Base-by-base conservation (phyloP, 2,797 vertebrate species). In the Mareca penelope region DNA sequence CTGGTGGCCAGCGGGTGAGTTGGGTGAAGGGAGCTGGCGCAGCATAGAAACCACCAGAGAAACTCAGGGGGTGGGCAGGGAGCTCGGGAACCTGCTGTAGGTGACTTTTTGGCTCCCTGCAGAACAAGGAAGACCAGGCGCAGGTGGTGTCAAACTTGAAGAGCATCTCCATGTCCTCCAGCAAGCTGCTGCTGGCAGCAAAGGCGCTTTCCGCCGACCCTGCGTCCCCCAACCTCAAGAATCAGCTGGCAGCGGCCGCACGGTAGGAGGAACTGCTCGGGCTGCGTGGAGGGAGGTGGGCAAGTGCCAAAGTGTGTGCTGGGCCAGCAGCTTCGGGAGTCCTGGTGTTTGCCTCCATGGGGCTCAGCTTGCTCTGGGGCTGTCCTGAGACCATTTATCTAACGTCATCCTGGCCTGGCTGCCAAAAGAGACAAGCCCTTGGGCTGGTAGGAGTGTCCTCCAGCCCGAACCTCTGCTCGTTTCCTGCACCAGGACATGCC, bases 141-240 rank as follows among this genome's bases (percentile, higher is more conserved):
- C 99, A 99, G 97, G 99, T 99, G 70, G 99, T 99, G 72, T 99
- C 98, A 15, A 99, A 99, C 97, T 97, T 99, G 95, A 99, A 99
- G 98, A 99, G 99, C 60, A 99, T 99, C 97, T 99, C 99, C 91
- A 99, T 99, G 99, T 99, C 99, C 26, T 99, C 99, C 87, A 99
- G 99, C 97, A 99, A 99, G 96, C 98, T 99, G 57, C 97, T 99
- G 44, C 96, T 99, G 89, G 98, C 99, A 17, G 99, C 99, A 77
- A 99, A 99, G 95, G 99, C 98, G 7, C 98, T 99, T 37, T 99
- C 99, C n/a, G 99, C 99, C 0, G 99, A 99, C 77, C 99, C 99
- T 26, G 97, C 98, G 8, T 98, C 99, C 3, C 99, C 99, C 72
- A 99, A 99, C 97, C 98, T 99, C 70, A 99, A 99, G 98, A 99